Evolutionary conservation across 2,888 invertebrate genomes (phyloP), one percentile per base, ranked within the genome.

Genomic region (Dromius quadrimaculatus): DNA sequence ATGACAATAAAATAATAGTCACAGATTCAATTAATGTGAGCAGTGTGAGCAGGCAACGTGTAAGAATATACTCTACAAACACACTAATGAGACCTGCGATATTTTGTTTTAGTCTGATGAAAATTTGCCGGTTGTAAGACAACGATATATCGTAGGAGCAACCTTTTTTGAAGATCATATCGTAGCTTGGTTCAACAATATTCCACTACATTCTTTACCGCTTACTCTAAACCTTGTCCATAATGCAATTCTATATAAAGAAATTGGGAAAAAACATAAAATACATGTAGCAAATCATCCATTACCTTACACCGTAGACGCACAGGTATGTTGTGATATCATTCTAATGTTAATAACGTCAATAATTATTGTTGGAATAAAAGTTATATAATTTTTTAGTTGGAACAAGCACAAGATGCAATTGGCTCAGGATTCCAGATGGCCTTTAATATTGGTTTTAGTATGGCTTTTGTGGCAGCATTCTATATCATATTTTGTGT

Each of bases 161-260:
- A 85, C 87, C 0, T 85, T 88, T 75, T 75, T 82, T 2, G 72
- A 76, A 8, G 72, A 77, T 0, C 77, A 81, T 0, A 86, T 88
- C 0, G 88, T 84, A 0, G 91, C 89, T 0, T 90, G 90, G 87
- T 91, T 93, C 81, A 94, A 93, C 77, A 92, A 92, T 78, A 90
- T 92, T 77, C 91, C 92, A 0, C 89, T 87, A 76, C 94, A 94
- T 78, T 87, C 90, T 50, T 87, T 90, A 0, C 90, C 91, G 0
- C 84, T 89, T 0, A 85, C 92, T 0, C 80, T 93, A 2, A 86
- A 88, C 47, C 79, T 88, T 9, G 81, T 90, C 0, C 86, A 92
- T 75, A 86, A 87, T 71, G 88, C 91, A 0, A 78, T 92, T 36
- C 84, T 90, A 0, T 84, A 83, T 74, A 79, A 72, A 47, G 19